phyloP scores from a whole-genome alignment of 2,797 vertebrate genomes.

The Eulemur albifrons region DNA sequence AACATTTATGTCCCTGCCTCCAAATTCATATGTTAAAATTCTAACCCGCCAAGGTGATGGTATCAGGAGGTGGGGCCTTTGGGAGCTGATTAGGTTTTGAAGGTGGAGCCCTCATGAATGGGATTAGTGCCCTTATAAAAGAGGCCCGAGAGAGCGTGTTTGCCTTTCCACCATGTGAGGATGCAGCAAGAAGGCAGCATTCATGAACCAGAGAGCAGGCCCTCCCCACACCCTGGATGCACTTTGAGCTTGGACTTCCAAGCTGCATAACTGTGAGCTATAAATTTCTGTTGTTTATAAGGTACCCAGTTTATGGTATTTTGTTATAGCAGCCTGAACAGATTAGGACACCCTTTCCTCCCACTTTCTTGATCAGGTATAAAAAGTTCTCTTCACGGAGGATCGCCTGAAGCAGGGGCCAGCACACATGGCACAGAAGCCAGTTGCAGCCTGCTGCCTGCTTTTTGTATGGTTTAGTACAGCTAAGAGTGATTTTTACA shows the following conservation, averaged over 20 bases:
- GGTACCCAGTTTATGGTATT: background rate
- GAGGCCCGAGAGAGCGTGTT: background rate
- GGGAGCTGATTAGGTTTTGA: background rate
- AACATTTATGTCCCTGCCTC: background rate
- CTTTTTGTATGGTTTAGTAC: background rate
- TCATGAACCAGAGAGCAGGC: background rate
- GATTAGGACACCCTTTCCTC: background rate
- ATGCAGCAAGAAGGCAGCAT: background rate
- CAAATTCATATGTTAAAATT: background rate
- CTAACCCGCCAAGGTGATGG: background rate
- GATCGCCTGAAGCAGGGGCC: background rate
- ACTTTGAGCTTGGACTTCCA: background rate
- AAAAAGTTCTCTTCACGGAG: background rate
- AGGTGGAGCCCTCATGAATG: background rate
- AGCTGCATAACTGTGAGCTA: background rate
- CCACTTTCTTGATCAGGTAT: background rate
- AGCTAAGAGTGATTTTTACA: background rate
- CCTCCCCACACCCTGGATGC: background rate
- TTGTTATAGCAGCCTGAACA: background rate
- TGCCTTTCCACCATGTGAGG: background rate
- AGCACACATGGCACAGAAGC: background rate
- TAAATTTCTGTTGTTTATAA: background rate
- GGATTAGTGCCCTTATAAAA: background rate
- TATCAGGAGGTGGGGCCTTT: background rate
- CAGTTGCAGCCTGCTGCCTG: background rate